Base-by-base conservation (phyloP, 1,140 invertebrate genomes). In the Goniozus legneri region DNA sequence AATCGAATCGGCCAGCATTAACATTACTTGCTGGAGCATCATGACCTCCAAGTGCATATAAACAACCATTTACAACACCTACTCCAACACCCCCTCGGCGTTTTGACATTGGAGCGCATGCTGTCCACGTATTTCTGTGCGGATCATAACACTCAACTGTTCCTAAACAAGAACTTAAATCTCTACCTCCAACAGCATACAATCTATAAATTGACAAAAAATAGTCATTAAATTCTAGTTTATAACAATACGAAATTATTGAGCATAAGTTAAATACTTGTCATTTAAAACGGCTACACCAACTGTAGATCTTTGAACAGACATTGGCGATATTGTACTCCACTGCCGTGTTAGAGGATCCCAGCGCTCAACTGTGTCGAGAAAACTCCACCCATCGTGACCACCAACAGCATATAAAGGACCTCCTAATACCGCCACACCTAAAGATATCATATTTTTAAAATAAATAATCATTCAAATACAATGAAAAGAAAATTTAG, bases 121-220 rank as follows among this genome's bases (percentile, higher is more conserved):
- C 80, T 18, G 81, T 85, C 95, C 95, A 98, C 56, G 85, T 86
- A 73, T 95, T 91, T 3, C 86, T 91, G 59, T 91, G 86, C 8
- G 92, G 90, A 79, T 96, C 90, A 70, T 92, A 97, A 62, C 88
- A 87, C 76, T 98, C 95, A 0, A 97, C 92, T 50, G 90, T 91
- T 52, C 87, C 84, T 54, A 97, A 81, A 65, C 94, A 96, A 0
- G 89, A 87, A 59, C 89, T 88, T 19, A 92, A 91, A 75, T 97
- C 95, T 48, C 94, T 83, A 8, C 95, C 94, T 39, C 94, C 95
- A 14, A 95, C 91, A 8, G 91, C 92, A 77, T 95, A 97, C 32
- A 97, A 78, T 65, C 83, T 86, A 51, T 16, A 74, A 8, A 4
- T n/a, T 7, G 8, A 27, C 15, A 22, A 7, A 46, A 14, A 10